phyloP scores from a whole-genome alignment of 2,797 vertebrate species.

The Coilia nasus region DNA sequence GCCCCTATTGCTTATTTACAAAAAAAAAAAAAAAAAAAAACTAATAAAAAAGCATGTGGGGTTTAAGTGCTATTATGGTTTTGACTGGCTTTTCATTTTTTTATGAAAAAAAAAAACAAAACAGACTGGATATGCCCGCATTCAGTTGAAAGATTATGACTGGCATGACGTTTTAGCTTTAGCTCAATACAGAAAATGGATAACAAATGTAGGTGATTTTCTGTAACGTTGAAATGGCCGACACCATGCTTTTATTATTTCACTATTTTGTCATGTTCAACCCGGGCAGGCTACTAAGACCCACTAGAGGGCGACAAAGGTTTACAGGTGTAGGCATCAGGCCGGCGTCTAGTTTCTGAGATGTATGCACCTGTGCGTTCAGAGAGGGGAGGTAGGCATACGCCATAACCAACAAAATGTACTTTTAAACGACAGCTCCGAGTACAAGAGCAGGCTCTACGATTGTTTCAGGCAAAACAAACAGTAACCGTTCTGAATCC shows the following conservation, averaged over 20 bases:
- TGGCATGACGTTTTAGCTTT: no score
- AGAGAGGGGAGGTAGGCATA: neutral
- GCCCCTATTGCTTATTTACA: neutral
- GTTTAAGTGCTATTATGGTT: neutral
- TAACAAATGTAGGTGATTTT: no score
- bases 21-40: no score
- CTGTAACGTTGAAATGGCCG: neutral
- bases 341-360: neutral
- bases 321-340: neutral
- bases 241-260: neutral
- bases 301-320: constrained; percentile 11
- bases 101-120: neutral
- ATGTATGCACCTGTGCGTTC: neutral
- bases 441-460: neutral
- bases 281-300: neutral
- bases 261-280: neutral
- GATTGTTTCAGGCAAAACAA: neutral
- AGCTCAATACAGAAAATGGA: no score
- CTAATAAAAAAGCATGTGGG: neutral
- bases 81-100: neutral
- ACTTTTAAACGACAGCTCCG: neutral
- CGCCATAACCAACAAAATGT: neutral
- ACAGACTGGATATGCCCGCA: no score
- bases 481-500: neutral
- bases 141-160: no score